Base-by-base conservation (phyloP, 2,113 vertebrate genomes). In the Pteruthius melanotis region DNA sequence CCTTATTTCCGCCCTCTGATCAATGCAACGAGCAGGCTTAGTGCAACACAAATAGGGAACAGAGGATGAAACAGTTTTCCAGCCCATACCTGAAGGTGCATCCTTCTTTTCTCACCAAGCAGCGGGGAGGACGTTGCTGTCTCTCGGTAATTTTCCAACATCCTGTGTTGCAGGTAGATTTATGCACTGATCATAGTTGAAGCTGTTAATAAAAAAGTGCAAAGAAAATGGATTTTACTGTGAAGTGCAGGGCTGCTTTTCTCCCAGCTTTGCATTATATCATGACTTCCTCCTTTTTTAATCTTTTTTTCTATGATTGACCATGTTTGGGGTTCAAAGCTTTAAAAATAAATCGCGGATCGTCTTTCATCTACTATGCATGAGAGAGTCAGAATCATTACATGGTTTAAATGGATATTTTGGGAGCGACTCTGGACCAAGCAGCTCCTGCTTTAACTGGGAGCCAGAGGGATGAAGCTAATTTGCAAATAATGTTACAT, bases 61-160 rank as follows among this genome's bases (percentile, higher is more conserved):
- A 21, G 56, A 87, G 77, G 60, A 88, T 56, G 78, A 77, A 89
- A 45, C 57, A 15, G 47, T 17, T 47, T 7, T 54, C 5, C 42
- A 89, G 88, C 39, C 63, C 53, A 17, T 97, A 97, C 96, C 96
- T 95, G 96, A 80, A 87, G 79, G 60, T 71, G 76, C 84, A 87
- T 89, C 89, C 71, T 95, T 90, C 92, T 68, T 66, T 74, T 90
- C 75, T 92, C 77, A 65, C 56, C 70, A 30, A 65, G 81, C 83
- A 72, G 86, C 31, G 1, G 82, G 81, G 78, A 91, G 42, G 89
- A 90, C 22, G 4, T 81, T 7, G 60, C 65, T 70, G 81, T 83
- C 76, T 91, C 86, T 90, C 19, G 61, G 94, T 91, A 90, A 49
- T 80, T 78, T 94, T 94, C 96, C 75, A 91, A 57, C 96, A 97